Percentiles rank a stretch among this genome's conserved stretches.
Conservation (phyloP, 2,888 invertebrate species). For the Cheilosia vernalis region DNA sequence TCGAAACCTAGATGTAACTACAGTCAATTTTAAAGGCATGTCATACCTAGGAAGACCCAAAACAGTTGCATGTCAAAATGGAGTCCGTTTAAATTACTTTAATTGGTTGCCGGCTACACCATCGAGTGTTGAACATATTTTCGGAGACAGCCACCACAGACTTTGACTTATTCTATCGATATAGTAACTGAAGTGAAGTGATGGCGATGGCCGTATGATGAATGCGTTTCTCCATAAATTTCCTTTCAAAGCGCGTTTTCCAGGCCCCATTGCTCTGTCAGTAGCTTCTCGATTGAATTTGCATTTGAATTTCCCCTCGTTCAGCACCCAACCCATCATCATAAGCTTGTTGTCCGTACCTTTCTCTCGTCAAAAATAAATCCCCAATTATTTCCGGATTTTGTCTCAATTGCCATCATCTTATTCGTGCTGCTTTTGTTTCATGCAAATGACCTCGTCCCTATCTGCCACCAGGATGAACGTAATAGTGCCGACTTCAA, state of each 20-base stretch:
- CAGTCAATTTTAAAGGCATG: too few species aligned
- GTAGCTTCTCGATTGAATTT: neutral
- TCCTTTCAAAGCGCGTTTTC: neutral
- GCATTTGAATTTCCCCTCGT: too few species aligned
- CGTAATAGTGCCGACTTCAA: slow-evolving; percentile 78
- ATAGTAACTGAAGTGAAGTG: too few species aligned
- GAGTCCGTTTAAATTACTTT: too few species aligned
- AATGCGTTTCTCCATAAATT: neutral
- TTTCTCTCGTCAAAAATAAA: slow-evolving; percentile 31
- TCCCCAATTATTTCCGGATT: slow-evolving; percentile 71
- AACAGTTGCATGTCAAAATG: too few species aligned
- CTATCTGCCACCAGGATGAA: slow-evolving; percentile 79
- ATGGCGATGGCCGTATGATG: too few species aligned
- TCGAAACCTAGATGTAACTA: too few species aligned
- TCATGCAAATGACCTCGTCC: slow-evolving; percentile 52
- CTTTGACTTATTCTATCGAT: too few species aligned
- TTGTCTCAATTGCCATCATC: slow-evolving; percentile 36
- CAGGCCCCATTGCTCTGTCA: neutral
- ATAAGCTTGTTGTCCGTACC: slow-evolving; percentile 18
- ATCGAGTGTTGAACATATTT: too few species aligned
- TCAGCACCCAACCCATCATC: neutral
- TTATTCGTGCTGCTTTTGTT: slow-evolving; percentile 18
- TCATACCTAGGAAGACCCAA: too few species aligned
- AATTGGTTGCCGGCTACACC: too few species aligned
- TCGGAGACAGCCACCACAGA: too few species aligned